Evolutionary conservation across 2,113 vertebrate genomes (phyloP), one percentile per base, ranked within the genome.

Genomic region (Ondatra zibethicus): DNA sequence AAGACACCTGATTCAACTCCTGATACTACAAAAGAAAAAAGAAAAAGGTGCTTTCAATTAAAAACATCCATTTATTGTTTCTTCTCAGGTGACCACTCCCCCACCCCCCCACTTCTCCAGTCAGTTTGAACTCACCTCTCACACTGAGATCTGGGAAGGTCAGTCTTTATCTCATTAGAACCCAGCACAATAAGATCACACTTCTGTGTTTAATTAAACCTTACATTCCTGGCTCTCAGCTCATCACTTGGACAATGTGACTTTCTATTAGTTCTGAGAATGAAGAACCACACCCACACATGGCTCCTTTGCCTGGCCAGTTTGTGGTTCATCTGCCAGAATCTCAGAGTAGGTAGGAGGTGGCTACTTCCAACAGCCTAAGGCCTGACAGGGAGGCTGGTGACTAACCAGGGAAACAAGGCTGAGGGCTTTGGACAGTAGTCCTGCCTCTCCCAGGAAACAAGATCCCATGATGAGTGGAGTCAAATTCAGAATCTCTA

Each of bases 321-420:
- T 25, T 7, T 47, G 50, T 27, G 14, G 82, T 10, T 21, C 10
- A 39, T 27, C 4, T 42, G 55, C 12, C 81, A 31, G 63, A 21
- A n/a, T 85, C 50, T 29, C 76, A 63, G 55, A n/a, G 76, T 58
- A 68, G 16, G 55, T 25, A 50, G 47, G 21, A 4, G 31, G 7
- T 1, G 13, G 33, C 52, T 1, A 16, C 4, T 0, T n/a, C 52
- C 21, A 68, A 36, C 5, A 27, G 17, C 10, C 45, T 16, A 47
- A 77, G 5, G 3, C 27, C 29, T 25, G 5, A 16, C 1, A 27
- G 12, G 63, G 39, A 58, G 36, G 27, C 5, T 13, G 45, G 42
- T 45, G 6, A 47, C 84, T 5, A 21, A 21, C 2, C 36, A 36
- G 42, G 47, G n/a, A 42, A 12, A 19, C 5, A 0, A 4, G 2